These are phyloP conservation scores for Ceratosolen fusciceps DNA, from an alignment of 1,140 invertebrate genomes.

Conservation along the genomic window DNA sequence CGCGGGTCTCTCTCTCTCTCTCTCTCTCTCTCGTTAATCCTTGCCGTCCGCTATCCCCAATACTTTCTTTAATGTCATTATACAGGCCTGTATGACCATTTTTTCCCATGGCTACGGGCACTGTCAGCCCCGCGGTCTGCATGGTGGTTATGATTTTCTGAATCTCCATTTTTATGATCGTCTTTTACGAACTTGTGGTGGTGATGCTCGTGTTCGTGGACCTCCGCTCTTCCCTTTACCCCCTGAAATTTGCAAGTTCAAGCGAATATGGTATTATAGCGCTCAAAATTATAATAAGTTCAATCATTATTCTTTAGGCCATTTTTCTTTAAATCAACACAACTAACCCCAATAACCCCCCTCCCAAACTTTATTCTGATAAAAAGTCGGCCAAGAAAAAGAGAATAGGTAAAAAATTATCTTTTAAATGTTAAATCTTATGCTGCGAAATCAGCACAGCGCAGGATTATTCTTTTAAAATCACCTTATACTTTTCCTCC, in stretches of 20 bases:
- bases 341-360: too few relatives aligned
- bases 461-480: not conserved
- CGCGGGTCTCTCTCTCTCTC: too few relatives aligned
- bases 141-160: slow-evolving; percentile 70
- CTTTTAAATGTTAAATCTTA: too few relatives aligned
- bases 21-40: not conserved
- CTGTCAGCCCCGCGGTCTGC: slow-evolving; percentile 53
- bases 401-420: too few relatives aligned
- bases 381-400: too few relatives aligned
- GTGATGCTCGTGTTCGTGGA: slow-evolving; percentile 73
- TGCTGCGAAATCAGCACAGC: too few relatives aligned
- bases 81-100: slow-evolving; percentile 70
- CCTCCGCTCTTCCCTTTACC: slow-evolving; percentile 74
- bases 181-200: slow-evolving; percentile 74
- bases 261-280: not conserved
- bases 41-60: too few relatives aligned
- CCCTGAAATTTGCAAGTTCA: slow-evolving; percentile 52
- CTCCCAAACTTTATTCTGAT: too few relatives aligned
- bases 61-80: not conserved
- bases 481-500: slow-evolving; percentile 69
- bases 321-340: too few relatives aligned
- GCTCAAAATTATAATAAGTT: not conserved
- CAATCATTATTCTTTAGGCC: too few relatives aligned
- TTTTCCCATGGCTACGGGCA: slow-evolving; percentile 57
- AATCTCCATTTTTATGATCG: slow-evolving; percentile 70